Evolutionary conservation across 2,888 invertebrate genomes (phyloP), one percentile per base, ranked within the genome.

Genomic region (Lathronympha strigana): DNA sequence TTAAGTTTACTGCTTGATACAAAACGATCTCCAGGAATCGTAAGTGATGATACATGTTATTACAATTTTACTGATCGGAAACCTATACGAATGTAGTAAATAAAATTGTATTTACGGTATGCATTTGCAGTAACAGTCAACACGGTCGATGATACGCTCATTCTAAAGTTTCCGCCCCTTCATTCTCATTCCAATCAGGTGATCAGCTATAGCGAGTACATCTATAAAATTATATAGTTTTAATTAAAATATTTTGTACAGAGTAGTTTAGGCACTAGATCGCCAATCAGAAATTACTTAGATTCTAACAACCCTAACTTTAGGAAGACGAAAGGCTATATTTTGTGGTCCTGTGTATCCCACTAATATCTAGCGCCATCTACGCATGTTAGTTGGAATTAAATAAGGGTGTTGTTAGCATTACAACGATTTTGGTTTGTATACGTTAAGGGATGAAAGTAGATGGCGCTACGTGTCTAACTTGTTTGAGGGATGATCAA

Each of bases 391-490:
- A 23, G 17, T 23, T 17, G 50, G 63, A 69, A 75, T 63, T 72
- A 66, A 58, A 43, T 28, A 45, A 51, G 49, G 57, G 63, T 74
- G 69, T 70, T 69, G 70, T 66, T 51, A 71, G 68, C 66, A 54
- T 8, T 63, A 47, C 76, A 78, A 80, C 71, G 79, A 83, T 77
- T 78, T 73, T 76, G 78, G 80, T 84, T 78, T 68, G 43, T 9
- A 8, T 11, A 0, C 45, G 31, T 57, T 80, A 81, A 67, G 85
- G 86, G 85, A 81, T 67, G 79, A 61, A 67, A 67, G 61, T 72
- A 87, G 88, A 86, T 87, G 88, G 78, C 87, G 77, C 36, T 43
- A 53, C 47, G n/a, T 23, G n/a, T 5, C 23, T 57, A 63, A 17
- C 49, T 64, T 9, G 23, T 68, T 68, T 68, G 53, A 69, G 69